These are phyloP conservation scores for Epiblema foenella DNA, from an alignment of 2,888 invertebrate genomes.

Conservation along the genomic window DNA sequence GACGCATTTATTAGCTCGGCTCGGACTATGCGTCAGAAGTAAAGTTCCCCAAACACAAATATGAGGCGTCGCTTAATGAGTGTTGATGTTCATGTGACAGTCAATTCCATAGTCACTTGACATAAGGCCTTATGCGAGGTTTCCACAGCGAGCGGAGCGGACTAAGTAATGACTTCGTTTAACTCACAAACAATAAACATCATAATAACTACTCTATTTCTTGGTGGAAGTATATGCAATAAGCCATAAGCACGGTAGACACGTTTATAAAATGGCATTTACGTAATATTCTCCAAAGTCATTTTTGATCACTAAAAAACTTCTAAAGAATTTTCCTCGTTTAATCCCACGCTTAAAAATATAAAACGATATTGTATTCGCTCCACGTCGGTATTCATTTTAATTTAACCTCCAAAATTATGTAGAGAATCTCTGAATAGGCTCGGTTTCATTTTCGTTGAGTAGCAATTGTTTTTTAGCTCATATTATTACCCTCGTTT, in stretches of 20 bases:
- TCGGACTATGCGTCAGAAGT: too few species aligned
- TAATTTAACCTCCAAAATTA: conserved; percentile 35
- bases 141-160: too few species aligned
- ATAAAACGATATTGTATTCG: conserved; percentile 22
- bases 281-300: background rate
- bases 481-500: conserved; percentile 36
- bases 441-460: conserved; percentile 39
- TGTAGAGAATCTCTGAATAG: conserved; percentile 26
- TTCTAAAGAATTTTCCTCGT: background rate
- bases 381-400: conserved; percentile 28
- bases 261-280: background rate
- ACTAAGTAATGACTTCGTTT: too few species aligned
- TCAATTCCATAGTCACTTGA: background rate
- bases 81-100: background rate
- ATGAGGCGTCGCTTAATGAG: too few species aligned
- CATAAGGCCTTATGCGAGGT: too few species aligned
- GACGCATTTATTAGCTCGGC: too few species aligned
- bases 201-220: too few species aligned
- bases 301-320: background rate
- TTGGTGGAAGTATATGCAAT: too few species aligned
- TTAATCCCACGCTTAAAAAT: conserved; percentile 17
- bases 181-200: too few species aligned
- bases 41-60: too few species aligned
- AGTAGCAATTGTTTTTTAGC: conserved; percentile 41
- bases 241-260: background rate